phyloP scores from a whole-genome alignment of 2,113 vertebrate genomes.

The Salvelinus fontinalis region DNA sequence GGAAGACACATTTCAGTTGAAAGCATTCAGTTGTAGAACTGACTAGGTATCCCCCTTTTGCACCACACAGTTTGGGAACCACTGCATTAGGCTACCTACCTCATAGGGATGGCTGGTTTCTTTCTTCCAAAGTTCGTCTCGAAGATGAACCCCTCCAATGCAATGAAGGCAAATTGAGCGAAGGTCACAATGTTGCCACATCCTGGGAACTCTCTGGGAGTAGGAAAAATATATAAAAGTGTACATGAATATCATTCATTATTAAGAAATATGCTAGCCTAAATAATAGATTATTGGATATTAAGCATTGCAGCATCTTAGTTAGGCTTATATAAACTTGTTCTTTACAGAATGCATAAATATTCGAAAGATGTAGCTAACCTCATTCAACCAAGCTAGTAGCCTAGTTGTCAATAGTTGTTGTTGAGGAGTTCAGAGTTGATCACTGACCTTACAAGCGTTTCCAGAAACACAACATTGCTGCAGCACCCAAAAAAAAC shows the following conservation, averaged over 20 bases:
- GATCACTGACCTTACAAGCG: conserved; percentile 72
- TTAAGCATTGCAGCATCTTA: not conserved
- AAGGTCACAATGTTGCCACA: conserved; percentile 96
- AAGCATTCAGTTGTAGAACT: too few species aligned
- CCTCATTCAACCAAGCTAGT: not conserved
- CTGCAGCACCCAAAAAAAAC: conserved; percentile 75
- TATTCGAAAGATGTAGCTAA: not conserved
- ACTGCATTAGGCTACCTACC: conserved; percentile 66
- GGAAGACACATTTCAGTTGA: too few species aligned
- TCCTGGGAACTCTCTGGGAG: conserved; percentile 87
- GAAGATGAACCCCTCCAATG: conserved; percentile 91
- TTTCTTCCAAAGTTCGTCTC: conserved; percentile 88
- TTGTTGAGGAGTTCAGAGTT: conserved; percentile 11
- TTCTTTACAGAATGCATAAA: not conserved
- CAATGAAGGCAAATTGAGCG: conserved; percentile 93
- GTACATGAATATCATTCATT: not conserved
- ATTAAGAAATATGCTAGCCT: not conserved
- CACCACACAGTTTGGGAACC: too few species aligned
- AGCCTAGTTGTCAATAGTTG: not conserved
- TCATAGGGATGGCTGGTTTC: conserved; percentile 84
- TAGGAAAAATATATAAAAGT: not conserved
- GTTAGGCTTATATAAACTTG: not conserved
- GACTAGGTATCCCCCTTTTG: too few species aligned
- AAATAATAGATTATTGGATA: too few species aligned
- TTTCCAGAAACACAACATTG: conserved; percentile 76